Evolutionary conservation across 2,797 vertebrate species (phyloP), one percentile per base, ranked within the genome.

Genomic region (Capromys pilorides): DNA sequence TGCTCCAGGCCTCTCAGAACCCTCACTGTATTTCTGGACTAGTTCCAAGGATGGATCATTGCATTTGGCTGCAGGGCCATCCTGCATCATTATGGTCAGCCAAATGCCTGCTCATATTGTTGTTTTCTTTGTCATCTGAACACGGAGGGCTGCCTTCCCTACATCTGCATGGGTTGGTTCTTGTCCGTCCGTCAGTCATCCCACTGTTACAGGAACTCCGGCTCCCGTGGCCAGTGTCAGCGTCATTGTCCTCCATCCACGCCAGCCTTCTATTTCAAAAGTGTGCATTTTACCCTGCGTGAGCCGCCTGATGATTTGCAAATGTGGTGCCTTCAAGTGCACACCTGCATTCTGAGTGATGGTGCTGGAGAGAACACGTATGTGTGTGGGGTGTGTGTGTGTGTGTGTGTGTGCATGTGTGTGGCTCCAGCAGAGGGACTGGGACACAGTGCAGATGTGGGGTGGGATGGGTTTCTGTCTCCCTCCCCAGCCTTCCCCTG

Each of bases 291-390:
- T 31, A 31, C 28, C 62, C 13, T 31, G 28, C 12, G 28, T 13
- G 12, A n/a, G 14, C 16, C n/a, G 4, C 31, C 33, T 67, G 64
- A 67, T n/a, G 31, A 64, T 26, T 64, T 8, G 73, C 14, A 1
- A 4, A 0, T 18, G 33, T 61, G 33, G 7, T 10, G 41, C 33
- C 22, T 82, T 24, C 71, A 22, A 0, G 21, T 54, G 1, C 14
- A 59, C 80, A 6, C 51, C 12, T 41, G 13, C 71, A 31, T 61
- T 59, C 22, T 1, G 9, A 59, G 31, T 78, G 26, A 18, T 2
- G 3, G 2, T 78, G 36, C 54, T 71, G 54, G 13, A 61, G 24
- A 86, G 28, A 36, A 18, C 0, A 0, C 49, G 24, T 12, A 2
- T 24, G 79, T 54, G 28, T 62, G 31, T 19, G 19, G 19, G 64